Evolutionary conservation across 2,888 invertebrate species (phyloP), one percentile per base, ranked within the genome.

Genomic region (Drosophila peninsularis): DNA sequence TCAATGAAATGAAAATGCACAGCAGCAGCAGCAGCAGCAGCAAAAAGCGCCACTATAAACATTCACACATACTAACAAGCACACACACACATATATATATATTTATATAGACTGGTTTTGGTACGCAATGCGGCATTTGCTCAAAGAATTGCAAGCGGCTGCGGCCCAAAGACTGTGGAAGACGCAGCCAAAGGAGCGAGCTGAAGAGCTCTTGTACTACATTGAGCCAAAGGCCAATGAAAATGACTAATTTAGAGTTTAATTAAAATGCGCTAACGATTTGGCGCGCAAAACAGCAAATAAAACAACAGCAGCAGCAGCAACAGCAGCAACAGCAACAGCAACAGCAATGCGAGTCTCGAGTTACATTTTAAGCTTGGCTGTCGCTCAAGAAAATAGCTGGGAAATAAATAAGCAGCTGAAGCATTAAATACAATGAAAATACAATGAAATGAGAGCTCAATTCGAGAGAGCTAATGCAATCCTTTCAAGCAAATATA

Each of bases 161-260:
- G 36, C 27, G 45, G 45, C 45, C 50, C 41, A 49, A 57, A 64
- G 39, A 7, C 50, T 50, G 42, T 1, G 45, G 49, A 32, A 49
- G 44, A 34, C 30, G 44, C 24, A 37, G 21, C 19, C 32, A 36
- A 24, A 55, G 67, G 27, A 36, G 41, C 30, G 55, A 7, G 53
- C 47, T 41, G 55, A 55, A 65, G 71, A 42, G 69, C 64, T 56
- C 87, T 77, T 71, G 45, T 17, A 17, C 68, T 67, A 68, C 77
- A 88, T 84, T 77, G 71, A 70, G 77, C 78, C 82, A 89, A 81
- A 79, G 87, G 71, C 75, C 77, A 81, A 84, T 79, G 88, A 76
- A 84, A 87, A 89, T 87, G 79, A 88, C 89, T 87, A 81, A 89
- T 81, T 85, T 84, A 70, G 79, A 89, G 77, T 88, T 85, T 85